Evolutionary conservation across 30 jellyfish, hydroid and myxozoan species (phyloP).

Genomic region (Hydractinia symbiolongicarpus): DNA sequence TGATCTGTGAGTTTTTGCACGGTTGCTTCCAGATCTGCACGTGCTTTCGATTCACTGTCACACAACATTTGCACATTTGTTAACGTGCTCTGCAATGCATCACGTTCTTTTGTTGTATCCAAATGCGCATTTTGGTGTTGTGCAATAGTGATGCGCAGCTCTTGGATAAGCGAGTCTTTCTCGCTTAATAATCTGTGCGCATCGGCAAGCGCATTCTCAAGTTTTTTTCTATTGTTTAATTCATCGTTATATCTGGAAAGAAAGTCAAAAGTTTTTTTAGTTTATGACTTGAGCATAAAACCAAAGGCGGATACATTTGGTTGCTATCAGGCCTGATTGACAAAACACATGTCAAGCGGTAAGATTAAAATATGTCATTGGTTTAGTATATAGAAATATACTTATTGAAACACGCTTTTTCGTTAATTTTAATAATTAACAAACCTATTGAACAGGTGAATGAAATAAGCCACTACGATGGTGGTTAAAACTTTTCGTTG

Average conservation of each 20-base stretch:
- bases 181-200: conserved; percentile 82
- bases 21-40: conserved; percentile 52
- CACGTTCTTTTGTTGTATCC: conserved; percentile 79
- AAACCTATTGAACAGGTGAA: too few relatives aligned
- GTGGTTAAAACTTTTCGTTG: too few relatives aligned
- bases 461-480: too few relatives aligned
- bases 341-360: too few relatives aligned
- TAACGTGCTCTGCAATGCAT: conserved; percentile 49
- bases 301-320: too few relatives aligned
- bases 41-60: conserved; percentile 74
- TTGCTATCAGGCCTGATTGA: too few relatives aligned
- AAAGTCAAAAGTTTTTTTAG: not conserved
- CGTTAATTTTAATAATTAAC: too few relatives aligned
- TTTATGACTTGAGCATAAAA: too few relatives aligned
- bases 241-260: conserved; percentile 62
- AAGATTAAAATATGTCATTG: too few relatives aligned
- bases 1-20: conserved; percentile 63
- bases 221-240: conserved; percentile 45
- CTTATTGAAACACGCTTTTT: too few relatives aligned
- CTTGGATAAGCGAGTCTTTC: conserved; percentile 57
- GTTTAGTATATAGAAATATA: too few relatives aligned
- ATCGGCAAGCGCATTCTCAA: conserved; percentile 88
- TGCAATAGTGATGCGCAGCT: conserved; percentile 58
- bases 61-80: conserved; percentile 43
- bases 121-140: conserved; percentile 89